Base-by-base conservation (phyloP, 1,140 invertebrate genomes). In the Chrysopa pallens region DNA sequence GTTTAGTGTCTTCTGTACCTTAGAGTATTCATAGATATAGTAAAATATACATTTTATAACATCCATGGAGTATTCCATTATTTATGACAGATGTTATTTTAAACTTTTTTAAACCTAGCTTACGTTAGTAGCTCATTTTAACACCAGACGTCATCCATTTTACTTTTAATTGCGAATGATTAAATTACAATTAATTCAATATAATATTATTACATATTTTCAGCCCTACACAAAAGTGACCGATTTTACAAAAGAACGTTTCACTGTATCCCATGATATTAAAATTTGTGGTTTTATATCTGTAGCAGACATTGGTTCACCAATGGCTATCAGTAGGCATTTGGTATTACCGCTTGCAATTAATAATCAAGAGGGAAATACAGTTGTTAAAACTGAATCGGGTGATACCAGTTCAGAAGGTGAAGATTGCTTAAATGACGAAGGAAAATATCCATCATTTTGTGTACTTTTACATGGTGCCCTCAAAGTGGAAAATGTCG, bases 381-480 rank as follows among this genome's bases (percentile, higher is more conserved):
- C 69, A 36, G 8, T 29, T 37, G 47, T 45, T 11, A 47, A 63
- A 61, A 68, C 72, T 38, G 69, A 70, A 13, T 75, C 72, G 2
- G 64, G 62, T 3, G 78, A 84, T 60, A 62, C 65, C 6, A 72
- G 73, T 40, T 61, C 67, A 23, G 63, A 74, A 73, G 38, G 66
- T 69, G 76, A 80, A 39, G 72, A 75, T 17, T 72, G 74, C 37
- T 57, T 56, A 12, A 64, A 66, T 37, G 80, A 90, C 59, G 83
- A 90, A 51, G 80, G 86, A 45, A 84, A 80, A 63, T 66, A 73
- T 38, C 80, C 89, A 1, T 89, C 88, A 8, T 90, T 96, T 57
- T 94, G 90, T 62, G 91, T 95, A 6, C 61, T 97, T 6, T 65
- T 97, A 8, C 93, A 97, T 63, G 92, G 91, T 11, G 89, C 90